phyloP scores from a whole-genome alignment of 2,888 invertebrate species.

The Megamerina dolium region DNA sequence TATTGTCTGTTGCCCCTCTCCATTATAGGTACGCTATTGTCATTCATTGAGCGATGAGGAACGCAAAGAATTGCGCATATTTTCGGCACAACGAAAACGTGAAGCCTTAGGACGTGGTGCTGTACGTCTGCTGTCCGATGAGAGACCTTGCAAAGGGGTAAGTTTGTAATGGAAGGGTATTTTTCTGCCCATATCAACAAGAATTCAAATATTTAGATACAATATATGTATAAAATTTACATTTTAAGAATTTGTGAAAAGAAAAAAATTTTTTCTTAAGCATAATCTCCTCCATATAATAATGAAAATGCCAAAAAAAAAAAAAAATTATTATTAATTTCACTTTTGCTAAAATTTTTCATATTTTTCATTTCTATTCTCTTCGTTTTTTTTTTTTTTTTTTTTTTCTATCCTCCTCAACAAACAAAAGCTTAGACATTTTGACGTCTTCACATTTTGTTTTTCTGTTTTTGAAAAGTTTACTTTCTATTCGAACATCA shows the following conservation, averaged over 20 bases:
- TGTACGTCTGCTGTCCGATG: constrained; percentile 72
- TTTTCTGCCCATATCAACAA: neutral
- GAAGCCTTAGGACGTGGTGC: constrained; percentile 92
- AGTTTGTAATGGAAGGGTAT: constrained; percentile 42
- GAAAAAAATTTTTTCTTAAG: neutral
- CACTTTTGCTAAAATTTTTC: too few species aligned
- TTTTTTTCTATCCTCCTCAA: too few species aligned
- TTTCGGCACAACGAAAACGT: constrained; percentile 87
- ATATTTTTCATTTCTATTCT: too few species aligned
- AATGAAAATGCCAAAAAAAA: neutral
- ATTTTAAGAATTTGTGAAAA: too few species aligned
- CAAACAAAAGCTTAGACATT: too few species aligned
- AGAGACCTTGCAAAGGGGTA: constrained; percentile 72
- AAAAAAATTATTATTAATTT: neutral
- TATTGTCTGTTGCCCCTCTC: constrained; percentile 9
- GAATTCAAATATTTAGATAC: too few species aligned
- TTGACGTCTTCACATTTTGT: too few species aligned
- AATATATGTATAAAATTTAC: too few species aligned
- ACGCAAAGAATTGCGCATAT: constrained; percentile 83
- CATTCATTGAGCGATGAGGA: constrained; percentile 90
- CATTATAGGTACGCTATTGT: constrained; percentile 78
- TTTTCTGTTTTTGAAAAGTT: too few species aligned
- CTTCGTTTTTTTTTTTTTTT: too few species aligned
- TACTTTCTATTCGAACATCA: too few species aligned
- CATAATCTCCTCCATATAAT: neutral